Conservation (phyloP, 2,797 vertebrate species). For the Sebastes elongatus region DNA sequence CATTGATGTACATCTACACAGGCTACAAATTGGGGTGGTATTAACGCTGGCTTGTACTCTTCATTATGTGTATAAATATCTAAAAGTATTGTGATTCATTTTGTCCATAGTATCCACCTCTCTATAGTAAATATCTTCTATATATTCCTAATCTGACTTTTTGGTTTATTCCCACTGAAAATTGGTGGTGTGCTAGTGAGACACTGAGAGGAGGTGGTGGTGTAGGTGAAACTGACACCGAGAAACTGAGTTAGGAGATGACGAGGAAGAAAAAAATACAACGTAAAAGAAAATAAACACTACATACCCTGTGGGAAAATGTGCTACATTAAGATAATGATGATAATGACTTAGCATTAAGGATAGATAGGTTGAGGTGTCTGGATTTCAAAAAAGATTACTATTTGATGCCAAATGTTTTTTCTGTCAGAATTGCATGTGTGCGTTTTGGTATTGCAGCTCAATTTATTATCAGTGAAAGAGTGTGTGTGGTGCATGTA, state of each 20-base stretch:
- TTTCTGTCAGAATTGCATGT: not conserved
- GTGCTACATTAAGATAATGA: not conserved
- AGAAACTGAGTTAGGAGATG: not conserved
- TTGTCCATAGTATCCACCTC: not conserved
- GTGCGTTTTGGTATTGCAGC: not conserved
- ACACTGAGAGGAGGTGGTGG: not conserved
- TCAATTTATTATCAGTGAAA: not conserved
- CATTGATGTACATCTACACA: not conserved
- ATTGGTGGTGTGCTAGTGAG: no score
- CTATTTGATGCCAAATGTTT: not conserved
- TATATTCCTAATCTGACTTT: not conserved
- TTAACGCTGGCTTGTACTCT: not conserved
- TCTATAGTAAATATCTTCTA: not conserved
- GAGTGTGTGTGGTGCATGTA: not conserved
- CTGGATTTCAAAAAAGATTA: not conserved
- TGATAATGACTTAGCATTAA: not conserved
- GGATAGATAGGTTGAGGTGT: not conserved
- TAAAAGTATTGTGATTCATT: not conserved
- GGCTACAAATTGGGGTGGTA: not conserved
- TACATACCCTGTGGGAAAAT: not conserved
- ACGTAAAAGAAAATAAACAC: not conserved
- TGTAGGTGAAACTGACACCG: not conserved
- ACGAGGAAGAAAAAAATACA: not conserved
- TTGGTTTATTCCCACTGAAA: not conserved
- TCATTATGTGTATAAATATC: not conserved